phyloP scores from a whole-genome alignment of 2,888 invertebrate genomes.

The Coenonympha glycerion region DNA sequence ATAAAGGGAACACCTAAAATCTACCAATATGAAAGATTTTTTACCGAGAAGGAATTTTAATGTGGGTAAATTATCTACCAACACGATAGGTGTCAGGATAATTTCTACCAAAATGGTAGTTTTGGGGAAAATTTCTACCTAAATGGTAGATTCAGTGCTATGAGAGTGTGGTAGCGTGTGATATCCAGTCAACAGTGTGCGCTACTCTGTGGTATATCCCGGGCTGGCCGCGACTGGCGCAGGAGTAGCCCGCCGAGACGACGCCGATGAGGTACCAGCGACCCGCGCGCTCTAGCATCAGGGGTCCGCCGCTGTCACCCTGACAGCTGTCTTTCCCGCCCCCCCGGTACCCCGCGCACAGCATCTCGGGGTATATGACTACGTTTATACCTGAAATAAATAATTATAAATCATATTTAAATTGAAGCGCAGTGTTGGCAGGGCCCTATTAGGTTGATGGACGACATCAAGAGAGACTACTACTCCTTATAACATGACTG shows the following conservation, averaged over 20 bases:
- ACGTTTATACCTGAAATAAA: conserved; percentile 83
- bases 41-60: too few species aligned
- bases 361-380: conserved; percentile 95
- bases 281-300: conserved; percentile 91
- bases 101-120: background rate
- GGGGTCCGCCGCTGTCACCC: conserved; percentile 91
- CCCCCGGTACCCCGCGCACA: conserved; percentile 93
- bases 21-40: too few species aligned
- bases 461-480: too few species aligned
- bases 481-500: too few species aligned
- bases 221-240: conserved; percentile 94
- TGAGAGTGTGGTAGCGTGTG: conserved; percentile 73
- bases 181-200: conserved; percentile 95
- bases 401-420: background rate
- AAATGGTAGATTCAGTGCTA: background rate
- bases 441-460: too few species aligned
- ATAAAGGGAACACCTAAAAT: too few species aligned
- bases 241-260: conserved; percentile 95
- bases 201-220: conserved; percentile 96
- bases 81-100: background rate
- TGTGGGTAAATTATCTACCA: too few species aligned
- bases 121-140: background rate
- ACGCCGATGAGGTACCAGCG: conserved; percentile 94
- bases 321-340: conserved; percentile 88
- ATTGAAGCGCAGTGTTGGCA: too few species aligned